A percentile compares a stretch with the other conserved stretches of the same genome.
Conservation (phyloP, 2,113 vertebrate species). For the Neolamprologus toae region DNA sequence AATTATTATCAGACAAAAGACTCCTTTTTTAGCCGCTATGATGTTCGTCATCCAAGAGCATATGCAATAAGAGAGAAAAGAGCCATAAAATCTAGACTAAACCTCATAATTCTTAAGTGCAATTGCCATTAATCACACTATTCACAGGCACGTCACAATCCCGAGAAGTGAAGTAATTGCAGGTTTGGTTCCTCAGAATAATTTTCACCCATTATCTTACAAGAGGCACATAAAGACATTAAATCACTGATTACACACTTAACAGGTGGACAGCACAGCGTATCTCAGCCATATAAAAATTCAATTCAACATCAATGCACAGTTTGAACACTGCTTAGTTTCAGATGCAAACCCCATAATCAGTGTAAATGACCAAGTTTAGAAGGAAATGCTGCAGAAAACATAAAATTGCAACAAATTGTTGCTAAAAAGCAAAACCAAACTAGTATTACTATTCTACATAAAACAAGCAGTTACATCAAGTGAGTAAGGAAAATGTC, state of each 20-base stretch:
- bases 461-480: neutral
- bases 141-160: slow-evolving; percentile 5
- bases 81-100: neutral
- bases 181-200: slow-evolving; percentile 13
- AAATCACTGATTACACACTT: slow-evolving; percentile 32
- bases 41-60: neutral
- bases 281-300: neutral
- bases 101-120: neutral
- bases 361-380: neutral
- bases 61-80: neutral
- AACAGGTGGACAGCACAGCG: neutral
- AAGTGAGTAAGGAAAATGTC: neutral
- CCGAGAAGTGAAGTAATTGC: slow-evolving; percentile 38
- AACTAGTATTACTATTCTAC: neutral
- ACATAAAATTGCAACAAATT: neutral
- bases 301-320: neutral
- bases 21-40: neutral
- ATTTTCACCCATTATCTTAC: slow-evolving; percentile 45
- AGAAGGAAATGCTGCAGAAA: neutral
- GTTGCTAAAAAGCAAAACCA: neutral
- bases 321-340: neutral
- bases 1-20: neutral
- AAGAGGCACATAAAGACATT: slow-evolving; percentile 41
- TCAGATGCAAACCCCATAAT: neutral
- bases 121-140: slow-evolving; percentile 22